Conservation (phyloP, 2,113 vertebrate genomes). For the Gallinago jamesoni region DNA sequence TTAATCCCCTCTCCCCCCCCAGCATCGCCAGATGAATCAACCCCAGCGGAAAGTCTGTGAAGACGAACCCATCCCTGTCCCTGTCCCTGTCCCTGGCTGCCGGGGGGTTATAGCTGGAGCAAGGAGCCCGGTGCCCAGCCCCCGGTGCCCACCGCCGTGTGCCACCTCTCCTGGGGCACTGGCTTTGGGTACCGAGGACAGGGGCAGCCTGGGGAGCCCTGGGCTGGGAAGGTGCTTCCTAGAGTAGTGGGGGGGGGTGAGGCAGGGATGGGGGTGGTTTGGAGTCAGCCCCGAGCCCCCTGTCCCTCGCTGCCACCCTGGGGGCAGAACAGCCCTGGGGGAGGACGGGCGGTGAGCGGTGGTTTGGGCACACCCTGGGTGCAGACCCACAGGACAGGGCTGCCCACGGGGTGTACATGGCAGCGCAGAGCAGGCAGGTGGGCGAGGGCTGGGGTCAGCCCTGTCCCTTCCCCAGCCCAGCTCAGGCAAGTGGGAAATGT, state of each 20-base stretch:
- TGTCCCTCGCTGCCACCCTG: rapidly evolving
- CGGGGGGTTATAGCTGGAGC: not conserved
- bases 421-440: rapidly evolving
- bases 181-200: not conserved
- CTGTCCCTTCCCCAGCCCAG: not conserved
- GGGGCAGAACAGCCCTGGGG: not conserved
- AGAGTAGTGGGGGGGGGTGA: rapidly evolving
- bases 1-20: not conserved
- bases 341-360: rapidly evolving
- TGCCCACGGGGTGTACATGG: not conserved
- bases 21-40: not conserved
- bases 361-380: rapidly evolving
- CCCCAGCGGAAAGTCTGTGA: not conserved
- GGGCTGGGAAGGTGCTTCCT: not conserved
- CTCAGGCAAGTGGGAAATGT: not conserved
- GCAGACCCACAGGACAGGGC: not conserved
- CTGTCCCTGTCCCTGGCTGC: not conserved
- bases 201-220: not conserved
- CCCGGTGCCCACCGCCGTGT: not conserved
- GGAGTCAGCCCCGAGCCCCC: not conserved
- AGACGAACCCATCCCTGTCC: not conserved
- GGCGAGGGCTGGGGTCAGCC: rapidly evolving
- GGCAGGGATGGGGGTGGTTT: rapidly evolving
- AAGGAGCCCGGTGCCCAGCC: not conserved
- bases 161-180: not conserved